Evolutionary conservation across 2,113 vertebrate genomes (phyloP).

Genomic region (Cheilinus undulatus): DNA sequence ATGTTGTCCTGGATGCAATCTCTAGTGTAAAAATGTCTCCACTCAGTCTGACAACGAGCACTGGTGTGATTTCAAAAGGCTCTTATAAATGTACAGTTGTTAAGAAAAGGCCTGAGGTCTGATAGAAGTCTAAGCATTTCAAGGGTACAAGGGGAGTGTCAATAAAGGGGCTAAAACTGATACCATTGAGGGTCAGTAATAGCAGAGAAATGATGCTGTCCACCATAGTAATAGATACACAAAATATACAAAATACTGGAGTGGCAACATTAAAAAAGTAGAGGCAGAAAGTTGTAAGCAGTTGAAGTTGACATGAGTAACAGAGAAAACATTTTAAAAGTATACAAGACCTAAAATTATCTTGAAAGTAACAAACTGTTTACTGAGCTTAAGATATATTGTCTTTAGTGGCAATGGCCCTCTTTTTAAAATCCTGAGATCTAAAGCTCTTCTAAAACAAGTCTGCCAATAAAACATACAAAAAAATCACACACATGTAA

Average conservation of each 20-base stretch:
- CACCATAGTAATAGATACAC: too few relatives aligned
- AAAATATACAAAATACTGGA: too few relatives aligned
- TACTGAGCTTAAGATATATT: background rate
- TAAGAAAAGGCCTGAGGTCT: background rate
- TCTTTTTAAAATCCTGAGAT: constrained; percentile 3
- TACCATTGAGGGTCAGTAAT: too few relatives aligned
- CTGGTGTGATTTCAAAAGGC: background rate
- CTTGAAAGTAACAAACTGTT: background rate
- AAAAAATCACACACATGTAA: background rate
- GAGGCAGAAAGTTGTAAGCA: background rate
- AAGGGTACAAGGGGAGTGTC: background rate
- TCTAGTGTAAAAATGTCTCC: background rate
- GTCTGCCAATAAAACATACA: background rate
- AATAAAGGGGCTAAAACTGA: too few relatives aligned
- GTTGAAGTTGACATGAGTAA: too few relatives aligned
- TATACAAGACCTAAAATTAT: background rate
- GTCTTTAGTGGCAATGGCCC: background rate
- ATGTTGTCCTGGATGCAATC: background rate
- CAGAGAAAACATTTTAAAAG: background rate
- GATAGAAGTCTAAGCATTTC: background rate
- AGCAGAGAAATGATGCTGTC: too few relatives aligned
- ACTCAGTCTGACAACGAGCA: background rate
- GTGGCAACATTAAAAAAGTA: background rate
- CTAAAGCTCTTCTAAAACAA: background rate
- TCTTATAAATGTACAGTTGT: background rate